Conservation (phyloP, 2,888 invertebrate species). For the Stegana nigrithorax region DNA sequence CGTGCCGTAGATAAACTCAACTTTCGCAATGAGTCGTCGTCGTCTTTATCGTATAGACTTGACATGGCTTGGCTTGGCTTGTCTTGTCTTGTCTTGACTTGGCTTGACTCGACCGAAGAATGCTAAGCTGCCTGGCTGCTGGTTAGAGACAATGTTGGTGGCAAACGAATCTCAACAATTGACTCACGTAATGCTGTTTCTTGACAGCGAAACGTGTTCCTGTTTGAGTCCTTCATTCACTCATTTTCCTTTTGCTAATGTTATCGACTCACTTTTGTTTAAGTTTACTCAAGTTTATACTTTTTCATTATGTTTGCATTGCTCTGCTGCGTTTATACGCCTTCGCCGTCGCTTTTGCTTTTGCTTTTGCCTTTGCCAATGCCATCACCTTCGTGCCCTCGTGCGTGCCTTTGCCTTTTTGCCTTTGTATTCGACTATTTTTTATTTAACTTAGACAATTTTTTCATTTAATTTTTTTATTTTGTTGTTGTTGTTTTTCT, state of each 20-base stretch:
- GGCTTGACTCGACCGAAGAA: too few species aligned
- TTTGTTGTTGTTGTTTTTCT: constrained; percentile 31
- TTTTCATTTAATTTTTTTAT: constrained; percentile 34
- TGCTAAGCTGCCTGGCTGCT: neutral
- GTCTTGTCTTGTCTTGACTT: too few species aligned
- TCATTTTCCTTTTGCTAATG: constrained; percentile 27
- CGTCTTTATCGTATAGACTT: too few species aligned
- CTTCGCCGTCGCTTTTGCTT: constrained; percentile 27
- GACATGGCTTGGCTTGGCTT: too few species aligned
- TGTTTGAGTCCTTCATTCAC: neutral
- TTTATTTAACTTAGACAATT: too few species aligned
- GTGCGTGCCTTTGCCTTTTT: neutral
- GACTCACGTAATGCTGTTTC: constrained; percentile 43
- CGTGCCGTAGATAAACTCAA: constrained; percentile 48
- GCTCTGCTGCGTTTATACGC: constrained; percentile 48
- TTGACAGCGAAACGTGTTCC: constrained; percentile 40
- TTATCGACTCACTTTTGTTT: constrained; percentile 44
- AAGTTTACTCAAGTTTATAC: constrained; percentile 47
- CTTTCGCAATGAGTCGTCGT: constrained; percentile 48
- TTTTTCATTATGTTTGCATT: constrained; percentile 54
- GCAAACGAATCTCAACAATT: constrained; percentile 35
- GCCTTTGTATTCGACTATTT: constrained; percentile 3
- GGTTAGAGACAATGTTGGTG: neutral
- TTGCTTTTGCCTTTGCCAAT: neutral
- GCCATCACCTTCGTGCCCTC: neutral